Evolutionary conservation across 1,140 invertebrate genomes (phyloP), one percentile per base, ranked within the genome.

Genomic region (Drosophila mayri): DNA sequence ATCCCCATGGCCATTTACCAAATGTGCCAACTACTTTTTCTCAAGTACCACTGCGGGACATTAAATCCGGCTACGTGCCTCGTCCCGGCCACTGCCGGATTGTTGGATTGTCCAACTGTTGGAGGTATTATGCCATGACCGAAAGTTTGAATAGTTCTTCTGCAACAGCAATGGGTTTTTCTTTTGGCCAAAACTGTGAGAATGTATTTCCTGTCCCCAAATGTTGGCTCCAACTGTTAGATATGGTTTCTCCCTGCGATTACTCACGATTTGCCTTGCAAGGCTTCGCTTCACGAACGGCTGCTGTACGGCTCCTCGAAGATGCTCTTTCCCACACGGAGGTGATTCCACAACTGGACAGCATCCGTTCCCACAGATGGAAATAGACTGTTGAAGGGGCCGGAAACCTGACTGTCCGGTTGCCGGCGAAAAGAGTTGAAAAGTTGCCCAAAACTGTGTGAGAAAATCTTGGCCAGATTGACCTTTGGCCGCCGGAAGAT

Each of bases 11-110:
- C 79, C 74, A 77, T 77, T 77, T 77, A 77, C 74, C 73, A 77
- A 77, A 85, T 66, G 68, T 81, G 70, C 70, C 81, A 90, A 81
- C 85, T 88, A 90, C 85, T 90, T 88, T 88, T 88, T 88, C 85
- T 88, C 85, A 90, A 88, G 85, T 90, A 88, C 86, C 86, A 90
- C 81, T 90, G 86, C 64, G 85, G 85, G 85, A 88, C 85, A 88
- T 90, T 88, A 88, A 88, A 88, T 88, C 81, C 77, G 72, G 84
- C 63, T 90, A 87, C 84, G 84, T 87, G 85, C 77, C 83, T 74
- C 58, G 72, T 72, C 70, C 79, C 50, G 35, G 75, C 60, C 65
- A 62, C 73, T 68, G 76, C 61, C 59, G 40, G 68, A 47, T 67
- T 63, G 55, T 41, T 54, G 68, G 72, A 76, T 76, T 76, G 61